Evolutionary conservation across 2,888 invertebrate genomes (phyloP), one percentile per base, ranked within the genome.

Genomic region (Leptura quadrifasciata): DNA sequence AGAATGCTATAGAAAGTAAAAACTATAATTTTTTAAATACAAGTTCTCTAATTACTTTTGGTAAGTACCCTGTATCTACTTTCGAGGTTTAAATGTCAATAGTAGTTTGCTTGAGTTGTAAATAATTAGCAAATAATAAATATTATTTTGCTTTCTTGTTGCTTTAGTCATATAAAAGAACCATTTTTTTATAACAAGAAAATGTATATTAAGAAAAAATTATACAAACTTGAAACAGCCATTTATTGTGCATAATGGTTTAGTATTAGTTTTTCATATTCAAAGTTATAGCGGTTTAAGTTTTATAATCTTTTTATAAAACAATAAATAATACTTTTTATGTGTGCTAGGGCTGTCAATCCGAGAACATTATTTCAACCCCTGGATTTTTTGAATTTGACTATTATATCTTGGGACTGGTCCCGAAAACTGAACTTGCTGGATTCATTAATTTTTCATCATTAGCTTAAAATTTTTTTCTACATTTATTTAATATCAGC

Each of bases 81-180:
- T n/a, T n/a, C 6, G n/a, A 47, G 47, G n/a, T 47, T 47, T 47
- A 47, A 12, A 15, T 47, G 4, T 47, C 21, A 21, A 57, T 57
- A 21, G 15, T 57, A 64, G 39, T 64, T 82, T 77, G 54, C 52
- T 27, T 61, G n/a, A 70, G 17, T 24, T 58, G 60, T 70, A 70
- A 57, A 61, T 64, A 79, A 76, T 80, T 82, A 76, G 79, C 54
- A 71, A 76, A 75, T 79, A 65, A 52, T 78, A 70, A 63, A 61
- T 47, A 35, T 72, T 72, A 65, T 77, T 72, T 70, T 15, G 55
- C 55, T 60, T 69, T 54, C 52, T 21, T 55, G 31, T 47, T 39
- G 24, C 39, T 31, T 20, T 61, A 15, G 60, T 47, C 27, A 20
- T 18, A 12, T 31, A 61, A 61, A 31, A 6, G 5, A 61, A 24